phyloP scores from a whole-genome alignment of 2,888 invertebrate species.

The Zygaena filipendulae region DNA sequence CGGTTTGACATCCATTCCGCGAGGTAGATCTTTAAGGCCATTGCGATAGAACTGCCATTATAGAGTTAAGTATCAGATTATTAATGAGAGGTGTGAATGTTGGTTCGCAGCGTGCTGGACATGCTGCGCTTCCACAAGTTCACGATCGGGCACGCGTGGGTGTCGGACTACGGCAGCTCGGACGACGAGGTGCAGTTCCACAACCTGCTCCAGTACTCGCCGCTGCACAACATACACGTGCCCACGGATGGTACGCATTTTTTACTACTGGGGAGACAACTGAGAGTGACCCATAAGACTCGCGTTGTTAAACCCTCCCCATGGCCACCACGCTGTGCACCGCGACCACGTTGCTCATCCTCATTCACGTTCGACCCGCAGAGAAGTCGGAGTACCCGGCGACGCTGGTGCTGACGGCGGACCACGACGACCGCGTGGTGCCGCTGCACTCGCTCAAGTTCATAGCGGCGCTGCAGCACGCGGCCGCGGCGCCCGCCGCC shows the following conservation, averaged over 20 bases:
- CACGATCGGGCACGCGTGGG: constrained; percentile 98
- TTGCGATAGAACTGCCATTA: too few species aligned
- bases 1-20: too few species aligned
- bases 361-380: too few species aligned
- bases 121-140: constrained; percentile 98
- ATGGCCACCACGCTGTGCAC: too few species aligned
- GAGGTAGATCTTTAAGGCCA: too few species aligned
- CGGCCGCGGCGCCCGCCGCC: constrained; percentile 56
- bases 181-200: constrained; percentile 88
- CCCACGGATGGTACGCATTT: constrained; percentile 69
- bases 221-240: constrained; percentile 88
- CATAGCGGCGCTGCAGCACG: constrained; percentile 89
- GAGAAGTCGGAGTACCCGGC: constrained; percentile 83
- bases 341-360: too few species aligned
- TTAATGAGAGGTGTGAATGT: not conserved
- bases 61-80: too few species aligned
- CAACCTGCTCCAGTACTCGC: constrained; percentile 88
- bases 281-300: constrained; percentile 1
- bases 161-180: constrained; percentile 93
- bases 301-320: too few species aligned
- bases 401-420: constrained; percentile 92
- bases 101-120: constrained; percentile 84
- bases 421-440: constrained; percentile 98
- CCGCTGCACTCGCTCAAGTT: constrained; percentile 97
- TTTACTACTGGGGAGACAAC: not conserved